A percentile compares a stretch with the other conserved stretches of the same genome.
These are phyloP conservation scores for Yponomeuta cagnagella DNA, from an alignment of 2,888 invertebrate species.

Conservation along the genomic window DNA sequence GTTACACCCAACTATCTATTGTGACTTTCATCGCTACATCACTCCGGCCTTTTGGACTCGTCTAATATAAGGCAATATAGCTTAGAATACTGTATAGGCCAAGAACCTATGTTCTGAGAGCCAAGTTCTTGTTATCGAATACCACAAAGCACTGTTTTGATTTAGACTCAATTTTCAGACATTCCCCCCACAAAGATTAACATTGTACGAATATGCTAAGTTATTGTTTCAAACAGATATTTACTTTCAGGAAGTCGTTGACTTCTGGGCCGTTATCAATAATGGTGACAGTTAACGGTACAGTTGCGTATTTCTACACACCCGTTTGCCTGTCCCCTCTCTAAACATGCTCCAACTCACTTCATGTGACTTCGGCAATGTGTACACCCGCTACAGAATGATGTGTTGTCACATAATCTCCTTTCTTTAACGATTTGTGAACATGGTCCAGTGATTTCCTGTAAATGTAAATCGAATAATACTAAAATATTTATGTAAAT, in stretches of 20 bases:
- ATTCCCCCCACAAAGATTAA: too few relatives aligned
- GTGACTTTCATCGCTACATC: too few relatives aligned
- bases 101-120: too few relatives aligned
- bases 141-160: too few relatives aligned
- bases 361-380: not conserved
- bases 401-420: not conserved
- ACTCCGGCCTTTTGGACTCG: too few relatives aligned
- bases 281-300: conserved; percentile 68
- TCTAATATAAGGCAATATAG: too few relatives aligned
- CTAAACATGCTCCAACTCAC: not conserved
- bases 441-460: not conserved
- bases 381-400: not conserved
- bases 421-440: not conserved
- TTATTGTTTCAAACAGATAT: not conserved
- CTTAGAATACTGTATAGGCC: too few relatives aligned
- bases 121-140: too few relatives aligned
- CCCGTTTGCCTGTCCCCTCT: conserved; percentile 20
- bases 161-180: too few relatives aligned
- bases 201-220: not conserved
- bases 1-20: too few relatives aligned
- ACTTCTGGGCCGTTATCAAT: conserved; percentile 77
- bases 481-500: not conserved
- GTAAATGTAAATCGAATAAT: not conserved
- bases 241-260: conserved; percentile 73
- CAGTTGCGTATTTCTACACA: conserved; percentile 25